A percentile compares a stretch with the other conserved stretches of the same genome.
phyloP scores from a whole-genome alignment of 2,113 vertebrate genomes.

The Atractosteus spatula region DNA sequence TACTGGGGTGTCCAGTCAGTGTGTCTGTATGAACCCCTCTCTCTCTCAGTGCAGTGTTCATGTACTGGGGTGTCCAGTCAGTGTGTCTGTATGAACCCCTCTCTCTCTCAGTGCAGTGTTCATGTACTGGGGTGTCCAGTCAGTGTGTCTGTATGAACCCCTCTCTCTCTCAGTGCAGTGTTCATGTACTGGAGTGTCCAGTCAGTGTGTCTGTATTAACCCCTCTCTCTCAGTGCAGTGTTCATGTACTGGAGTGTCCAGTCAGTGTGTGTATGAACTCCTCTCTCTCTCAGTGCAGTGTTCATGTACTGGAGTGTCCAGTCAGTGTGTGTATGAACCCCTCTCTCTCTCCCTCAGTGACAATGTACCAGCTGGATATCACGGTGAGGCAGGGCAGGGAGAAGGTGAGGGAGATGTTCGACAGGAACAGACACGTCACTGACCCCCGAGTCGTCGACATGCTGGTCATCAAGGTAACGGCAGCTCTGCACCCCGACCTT shows the following conservation, averaged over 20 bases:
- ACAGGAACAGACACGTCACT: slow-evolving; percentile 80
- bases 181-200: background rate
- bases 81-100: background rate
- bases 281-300: too few relatives aligned
- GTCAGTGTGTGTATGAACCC: background rate
- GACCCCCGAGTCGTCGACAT: slow-evolving; percentile 89
- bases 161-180: too few relatives aligned
- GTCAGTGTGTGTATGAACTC: too few relatives aligned
- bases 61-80: too few relatives aligned
- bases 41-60: too few relatives aligned
- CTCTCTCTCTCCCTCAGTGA: slow-evolving; percentile 57
- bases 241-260: too few relatives aligned
- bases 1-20: too few relatives aligned
- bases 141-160: background rate
- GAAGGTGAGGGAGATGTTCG: slow-evolving; percentile 88
- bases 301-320: too few relatives aligned
- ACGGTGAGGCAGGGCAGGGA: slow-evolving; percentile 73
- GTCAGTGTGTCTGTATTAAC: background rate
- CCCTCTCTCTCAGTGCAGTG: too few relatives aligned
- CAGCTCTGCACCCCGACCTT: background rate
- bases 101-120: too few relatives aligned
- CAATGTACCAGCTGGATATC: slow-evolving; percentile 83
- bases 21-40: background rate
- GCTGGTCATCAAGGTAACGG: slow-evolving; percentile 90
- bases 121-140: too few relatives aligned